These are phyloP conservation scores for Zoroaster sp. DNA, from an alignment of 53 echinoderm and acorn worm genomes.

Conservation along the genomic window DNA sequence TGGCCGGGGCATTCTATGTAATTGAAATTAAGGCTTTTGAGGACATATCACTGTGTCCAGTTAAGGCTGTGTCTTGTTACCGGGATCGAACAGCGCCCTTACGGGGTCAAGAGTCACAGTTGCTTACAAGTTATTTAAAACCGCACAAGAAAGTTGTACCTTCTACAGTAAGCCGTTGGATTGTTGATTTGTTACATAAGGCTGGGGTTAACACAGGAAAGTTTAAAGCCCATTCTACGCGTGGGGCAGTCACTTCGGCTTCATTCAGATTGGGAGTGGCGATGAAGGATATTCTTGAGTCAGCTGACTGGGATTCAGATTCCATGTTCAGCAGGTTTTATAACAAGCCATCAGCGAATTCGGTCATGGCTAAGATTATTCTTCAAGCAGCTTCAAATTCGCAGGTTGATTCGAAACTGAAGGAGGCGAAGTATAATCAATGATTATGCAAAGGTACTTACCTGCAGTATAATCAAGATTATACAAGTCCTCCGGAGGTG, in stretches of 20 bases:
- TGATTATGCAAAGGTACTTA: too few relatives aligned
- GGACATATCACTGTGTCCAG: conserved; percentile 44
- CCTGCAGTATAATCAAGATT: too few relatives aligned
- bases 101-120: conserved; percentile 12
- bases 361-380: conserved; percentile 1
- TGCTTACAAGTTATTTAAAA: conserved; percentile 17
- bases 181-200: background rate
- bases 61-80: conserved; percentile 39
- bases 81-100: conserved; percentile 13
- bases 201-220: conserved; percentile 39
- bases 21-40: conserved; percentile 34
- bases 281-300: conserved; percentile 23
- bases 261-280: conserved; percentile 40
- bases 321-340: conserved; percentile 38
- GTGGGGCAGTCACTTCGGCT: conserved; percentile 51
- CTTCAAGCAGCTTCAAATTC: too few relatives aligned
- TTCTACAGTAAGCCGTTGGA: conserved; percentile 48
- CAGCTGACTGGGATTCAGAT: conserved; percentile 39
- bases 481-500: too few relatives aligned
- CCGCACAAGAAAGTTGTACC: conserved; percentile 31
- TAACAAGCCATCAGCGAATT: conserved; percentile 33
- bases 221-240: conserved; percentile 51
- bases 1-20: conserved; percentile 11
- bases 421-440: too few relatives aligned
- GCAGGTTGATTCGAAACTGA: too few relatives aligned